These are phyloP conservation scores for Cristatella mucedo DNA, from an alignment of 2,888 invertebrate genomes.

Conservation along the genomic window DNA sequence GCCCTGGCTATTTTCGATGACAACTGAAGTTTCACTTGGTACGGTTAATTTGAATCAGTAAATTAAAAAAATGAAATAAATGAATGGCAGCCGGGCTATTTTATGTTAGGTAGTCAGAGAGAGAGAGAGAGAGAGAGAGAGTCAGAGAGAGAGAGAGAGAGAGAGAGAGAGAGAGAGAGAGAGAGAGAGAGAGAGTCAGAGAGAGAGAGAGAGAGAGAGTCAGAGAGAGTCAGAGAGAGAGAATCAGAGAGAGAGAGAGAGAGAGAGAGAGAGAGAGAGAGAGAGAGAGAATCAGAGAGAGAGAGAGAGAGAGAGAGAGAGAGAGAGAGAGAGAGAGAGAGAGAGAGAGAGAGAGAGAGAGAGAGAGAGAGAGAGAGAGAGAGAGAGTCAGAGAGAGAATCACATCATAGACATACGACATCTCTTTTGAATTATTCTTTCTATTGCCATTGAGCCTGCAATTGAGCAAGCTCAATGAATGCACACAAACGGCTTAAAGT, in stretches of 20 bases:
- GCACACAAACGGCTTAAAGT: too few relatives aligned
- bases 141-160: slow-evolving; percentile 6
- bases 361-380: slow-evolving; percentile 1
- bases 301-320: slow-evolving; percentile 7
- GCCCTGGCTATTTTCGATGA: too few relatives aligned
- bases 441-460: too few relatives aligned
- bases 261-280: slow-evolving; percentile 8
- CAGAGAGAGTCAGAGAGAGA: slow-evolving; percentile 5
- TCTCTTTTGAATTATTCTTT: too few relatives aligned
- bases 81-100: too few relatives aligned
- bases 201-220: slow-evolving; percentile 3
- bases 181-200: slow-evolving; percentile 5
- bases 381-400: not conserved
- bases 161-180: slow-evolving; percentile 8
- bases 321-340: slow-evolving; percentile 6
- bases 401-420: too few relatives aligned
- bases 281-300: too few relatives aligned
- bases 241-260: too few relatives aligned
- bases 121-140: slow-evolving; percentile 7
- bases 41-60: too few relatives aligned
- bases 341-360: slow-evolving; percentile 2
- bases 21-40: too few relatives aligned
- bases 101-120: slow-evolving; percentile 1
- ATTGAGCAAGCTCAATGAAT: too few relatives aligned
- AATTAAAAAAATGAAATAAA: too few relatives aligned